Percentiles rank a stretch among this genome's conserved stretches.
phyloP scores from a whole-genome alignment of 2,888 invertebrate genomes.

The Trichopoda pennipes region DNA sequence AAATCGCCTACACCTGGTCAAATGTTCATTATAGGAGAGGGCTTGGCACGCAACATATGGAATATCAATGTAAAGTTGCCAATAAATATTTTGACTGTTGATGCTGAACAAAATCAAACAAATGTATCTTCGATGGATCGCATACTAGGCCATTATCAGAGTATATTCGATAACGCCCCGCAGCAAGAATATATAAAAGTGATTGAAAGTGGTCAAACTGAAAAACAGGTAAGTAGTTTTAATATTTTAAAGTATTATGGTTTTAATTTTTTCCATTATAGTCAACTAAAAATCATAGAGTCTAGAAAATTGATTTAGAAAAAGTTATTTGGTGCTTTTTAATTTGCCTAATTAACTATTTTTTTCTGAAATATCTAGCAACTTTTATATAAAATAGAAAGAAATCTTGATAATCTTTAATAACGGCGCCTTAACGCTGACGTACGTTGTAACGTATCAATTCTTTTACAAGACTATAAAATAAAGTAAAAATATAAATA shows the following conservation, averaged over 20 bases:
- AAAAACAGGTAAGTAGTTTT: conserved; percentile 70
- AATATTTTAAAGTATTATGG: not conserved
- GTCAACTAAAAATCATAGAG: too few relatives aligned
- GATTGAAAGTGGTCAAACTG: conserved; percentile 73
- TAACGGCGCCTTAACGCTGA: too few relatives aligned
- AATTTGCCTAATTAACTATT: too few relatives aligned
- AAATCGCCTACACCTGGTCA: conserved; percentile 81
- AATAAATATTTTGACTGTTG: conserved; percentile 78
- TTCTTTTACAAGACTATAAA: too few relatives aligned
- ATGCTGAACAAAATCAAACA: conserved; percentile 74
- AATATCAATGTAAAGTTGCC: conserved; percentile 75
- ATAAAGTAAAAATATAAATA: too few relatives aligned
- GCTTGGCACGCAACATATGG: conserved; percentile 78
- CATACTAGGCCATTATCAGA: conserved; percentile 78
- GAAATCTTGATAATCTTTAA: too few relatives aligned
- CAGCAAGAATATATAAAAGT: conserved; percentile 78
- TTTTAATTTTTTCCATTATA: too few relatives aligned
- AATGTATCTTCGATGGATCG: conserved; percentile 75
- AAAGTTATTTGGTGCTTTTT: too few relatives aligned
- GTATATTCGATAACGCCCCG: conserved; percentile 78
- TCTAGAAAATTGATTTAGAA: too few relatives aligned
- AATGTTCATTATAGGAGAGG: conserved; percentile 82
- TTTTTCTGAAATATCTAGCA: too few relatives aligned
- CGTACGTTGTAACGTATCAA: too few relatives aligned
- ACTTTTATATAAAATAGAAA: too few relatives aligned